Base-by-base conservation (phyloP, 2,113 vertebrate species). In the Corydoras sp. region DNA sequence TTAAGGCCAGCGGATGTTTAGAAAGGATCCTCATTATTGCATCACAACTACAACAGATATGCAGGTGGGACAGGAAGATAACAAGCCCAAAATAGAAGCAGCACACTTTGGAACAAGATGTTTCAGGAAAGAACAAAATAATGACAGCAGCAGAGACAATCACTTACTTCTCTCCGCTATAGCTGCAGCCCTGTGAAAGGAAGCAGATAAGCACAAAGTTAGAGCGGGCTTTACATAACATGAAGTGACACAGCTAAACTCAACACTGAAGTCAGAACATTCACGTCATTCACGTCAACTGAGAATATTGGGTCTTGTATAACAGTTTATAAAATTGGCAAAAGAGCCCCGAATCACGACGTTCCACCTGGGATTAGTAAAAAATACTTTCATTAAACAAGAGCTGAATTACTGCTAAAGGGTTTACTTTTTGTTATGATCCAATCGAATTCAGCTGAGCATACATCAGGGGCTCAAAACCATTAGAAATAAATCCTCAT, bases 131-230 rank as follows among this genome's bases (percentile, higher is more conserved):
- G 60, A 72, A 31, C 31, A 61, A 43, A 64, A 71, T 10, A 76
- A 71, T 48, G 18, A 72, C 50, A 71, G 48, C 50, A 72, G 48
- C 77, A 75, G 56, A 82, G 77, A 83, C 68, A 75, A 73, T 43
- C 74, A 94, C 96, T 98, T 87, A 99, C 97, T 98, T 93, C 92
- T 97, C 81, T 99, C 97, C 15, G 95, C 97, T 71, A 97, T 92
- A 0, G 96, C 96, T 74, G 94, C 95, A 81, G 94, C 93, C 84
- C 96, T 99, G 78, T n/a, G 67, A 77, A 85, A 81, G 82, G 68
- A 75, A 83, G 62, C 32, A 79, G 53, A 81, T 43, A 79, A 50
- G 82, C 63, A 79, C 24, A 70, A 58, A 62, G 77, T 89, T 77
- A 88, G 83, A 73, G 71, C 63, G 62, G 75, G 79, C 75, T 81